Percentiles rank a stretch among this genome's conserved stretches.
Conservation (phyloP, 2,888 invertebrate species). For the Mamestra brassicae region DNA sequence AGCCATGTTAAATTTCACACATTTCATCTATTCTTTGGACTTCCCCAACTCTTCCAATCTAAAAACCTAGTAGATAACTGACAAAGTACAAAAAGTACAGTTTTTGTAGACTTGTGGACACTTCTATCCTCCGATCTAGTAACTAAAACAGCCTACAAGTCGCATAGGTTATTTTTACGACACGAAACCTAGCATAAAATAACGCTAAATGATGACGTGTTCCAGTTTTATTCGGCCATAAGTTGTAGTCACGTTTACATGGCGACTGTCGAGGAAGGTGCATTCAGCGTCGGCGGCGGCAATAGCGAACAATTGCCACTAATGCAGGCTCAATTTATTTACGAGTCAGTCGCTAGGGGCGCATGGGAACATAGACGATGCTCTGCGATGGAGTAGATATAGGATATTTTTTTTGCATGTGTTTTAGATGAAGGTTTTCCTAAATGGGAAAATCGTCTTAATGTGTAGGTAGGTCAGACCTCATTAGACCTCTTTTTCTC, state of each 20-base stretch:
- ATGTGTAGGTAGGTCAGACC: not conserved
- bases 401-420: conserved; percentile 11
- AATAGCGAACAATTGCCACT: conserved; percentile 90
- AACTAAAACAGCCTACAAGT: too few relatives aligned
- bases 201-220: conserved; percentile 50
- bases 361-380: conserved; percentile 75
- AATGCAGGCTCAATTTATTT: conserved; percentile 91
- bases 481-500: not conserved
- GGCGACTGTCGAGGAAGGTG: conserved; percentile 73
- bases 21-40: not conserved
- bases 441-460: not conserved
- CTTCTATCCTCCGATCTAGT: too few relatives aligned
- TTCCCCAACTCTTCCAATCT: not conserved
- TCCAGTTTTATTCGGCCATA: conserved; percentile 55
- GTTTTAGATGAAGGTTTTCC: not conserved
- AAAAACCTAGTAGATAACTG: too few relatives aligned
- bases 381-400: conserved; percentile 75
- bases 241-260: conserved; percentile 61
- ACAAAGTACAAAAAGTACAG: too few relatives aligned
- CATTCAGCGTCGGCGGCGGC: conserved; percentile 76
- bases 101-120: too few relatives aligned
- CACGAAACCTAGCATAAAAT: conserved; percentile 4
- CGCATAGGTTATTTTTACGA: too few relatives aligned
- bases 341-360: conserved; percentile 89
- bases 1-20: not conserved